Evolutionary conservation across 2,888 invertebrate species (phyloP), one percentile per base, ranked within the genome.

Genomic region (Sylvicola fuscatus): DNA sequence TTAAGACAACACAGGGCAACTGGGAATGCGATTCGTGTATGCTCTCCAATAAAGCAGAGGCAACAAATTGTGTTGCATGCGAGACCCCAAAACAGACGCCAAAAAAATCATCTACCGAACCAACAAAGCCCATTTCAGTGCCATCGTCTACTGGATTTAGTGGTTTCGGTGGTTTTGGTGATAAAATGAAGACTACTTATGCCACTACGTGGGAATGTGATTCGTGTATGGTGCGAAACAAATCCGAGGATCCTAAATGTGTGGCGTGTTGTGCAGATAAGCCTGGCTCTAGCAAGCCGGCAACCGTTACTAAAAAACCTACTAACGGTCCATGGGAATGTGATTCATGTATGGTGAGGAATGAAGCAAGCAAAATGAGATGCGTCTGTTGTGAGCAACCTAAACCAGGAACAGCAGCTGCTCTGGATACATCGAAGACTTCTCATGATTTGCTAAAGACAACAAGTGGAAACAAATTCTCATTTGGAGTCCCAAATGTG

Each of bases 1-100:
- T 70, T 43, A 72, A 70, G 45, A 62, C 62, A 27, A 50, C 60
- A 2, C 47, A 54, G 14, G 66, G 64, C 33, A 64, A 66, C 14
- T 79, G 79, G 79, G 69, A 72, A 44, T 80, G 80, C 51, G 54
- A 61, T 2, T 58, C 56, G 14, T 79, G 79, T 48, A 60, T 70
- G 53, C n/a, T 75, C 11, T 56, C 63, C 29, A 78, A 78, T 49
- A 53, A 61, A 7, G 47, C 51, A 1, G 52, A 54, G n/a, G 49
- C 47, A 2, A 46, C 43, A 3, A 54, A 54, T 16, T 73, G 73
- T 45, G 56, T 60, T 6, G 68, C 71, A 14, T 73, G 73, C 47
- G 55, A 61, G 40, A 54, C 58, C 11, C 44, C 58, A 2, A 63
- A 60, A 44, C 51, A 58, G 11, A 49, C 32, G 2, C 6, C 34